Evolutionary conservation across 2,113 vertebrate species (phyloP).

Genomic region (Ranitomeya variabilis): DNA sequence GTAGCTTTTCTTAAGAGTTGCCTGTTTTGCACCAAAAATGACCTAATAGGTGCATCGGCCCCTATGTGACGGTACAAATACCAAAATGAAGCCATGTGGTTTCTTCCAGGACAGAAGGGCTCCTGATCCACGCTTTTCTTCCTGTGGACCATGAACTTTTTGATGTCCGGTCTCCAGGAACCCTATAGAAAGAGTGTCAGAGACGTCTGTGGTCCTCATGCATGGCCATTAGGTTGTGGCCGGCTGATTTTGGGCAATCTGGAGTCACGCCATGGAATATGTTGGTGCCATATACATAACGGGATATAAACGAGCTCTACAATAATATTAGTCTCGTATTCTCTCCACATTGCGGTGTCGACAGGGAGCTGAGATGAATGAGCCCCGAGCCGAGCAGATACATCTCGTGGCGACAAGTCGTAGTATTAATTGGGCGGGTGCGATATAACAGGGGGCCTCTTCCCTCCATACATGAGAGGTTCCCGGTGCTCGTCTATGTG

Average conservation of each 20-base stretch:
- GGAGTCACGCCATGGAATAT: not conserved
- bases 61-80: too few relatives aligned
- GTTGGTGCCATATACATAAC: not conserved
- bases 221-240: too few relatives aligned
- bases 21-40: too few relatives aligned
- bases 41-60: too few relatives aligned
- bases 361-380: not conserved
- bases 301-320: not conserved
- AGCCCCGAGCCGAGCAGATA: not conserved
- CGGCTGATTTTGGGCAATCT: not conserved
- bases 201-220: too few relatives aligned
- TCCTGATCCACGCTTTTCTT: too few relatives aligned
- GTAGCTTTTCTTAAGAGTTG: too few relatives aligned
- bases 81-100: too few relatives aligned
- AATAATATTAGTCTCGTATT: not conserved
- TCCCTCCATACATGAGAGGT: constrained; percentile 25
- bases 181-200: too few relatives aligned
- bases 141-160: too few relatives aligned
- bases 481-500: not conserved
- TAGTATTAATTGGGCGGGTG: constrained; percentile 34
- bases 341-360: not conserved
- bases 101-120: too few relatives aligned
- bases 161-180: too few relatives aligned
- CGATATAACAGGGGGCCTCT: not conserved
- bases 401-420: not conserved